Percentiles rank a stretch among this genome's conserved stretches.
These are phyloP conservation scores for Archivesica marissinica DNA, from an alignment of 1,140 invertebrate genomes.

Conservation along the genomic window DNA sequence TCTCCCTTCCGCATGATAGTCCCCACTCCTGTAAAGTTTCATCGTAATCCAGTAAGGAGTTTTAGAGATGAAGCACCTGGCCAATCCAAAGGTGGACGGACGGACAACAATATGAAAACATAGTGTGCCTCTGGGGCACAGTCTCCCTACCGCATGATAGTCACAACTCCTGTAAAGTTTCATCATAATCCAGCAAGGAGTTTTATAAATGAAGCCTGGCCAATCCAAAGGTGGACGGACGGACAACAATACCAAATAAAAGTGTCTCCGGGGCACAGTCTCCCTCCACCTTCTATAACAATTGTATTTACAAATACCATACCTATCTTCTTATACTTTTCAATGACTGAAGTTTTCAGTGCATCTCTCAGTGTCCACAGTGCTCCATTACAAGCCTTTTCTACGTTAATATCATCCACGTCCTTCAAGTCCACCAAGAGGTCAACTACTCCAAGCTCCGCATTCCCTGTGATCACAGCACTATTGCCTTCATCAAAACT, in stretches of 20 bases:
- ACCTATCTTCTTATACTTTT: conserved; percentile 64
- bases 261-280: not conserved
- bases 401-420: not conserved
- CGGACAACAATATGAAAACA: not conserved
- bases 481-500: conserved; percentile 69
- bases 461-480: conserved; percentile 55
- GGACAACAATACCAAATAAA: not conserved
- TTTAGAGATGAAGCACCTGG: not conserved
- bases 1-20: too few relatives aligned
- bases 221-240: not conserved
- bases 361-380: conserved; percentile 66
- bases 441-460: conserved; percentile 52
- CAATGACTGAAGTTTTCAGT: conserved; percentile 5
- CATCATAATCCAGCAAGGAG: too few relatives aligned
- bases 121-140: not conserved
- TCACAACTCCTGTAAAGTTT: too few relatives aligned
- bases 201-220: too few relatives aligned
- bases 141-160: not conserved
- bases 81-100: too few relatives aligned
- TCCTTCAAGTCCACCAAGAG: conserved; percentile 26
- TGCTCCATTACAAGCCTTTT: conserved; percentile 64
- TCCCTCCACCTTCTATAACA: not conserved
- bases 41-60: not conserved
- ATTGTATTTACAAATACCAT: too few relatives aligned
- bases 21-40: too few relatives aligned